Conservation (phyloP, 1,140 invertebrate genomes). For the Pseudomyrmex concolor region DNA sequence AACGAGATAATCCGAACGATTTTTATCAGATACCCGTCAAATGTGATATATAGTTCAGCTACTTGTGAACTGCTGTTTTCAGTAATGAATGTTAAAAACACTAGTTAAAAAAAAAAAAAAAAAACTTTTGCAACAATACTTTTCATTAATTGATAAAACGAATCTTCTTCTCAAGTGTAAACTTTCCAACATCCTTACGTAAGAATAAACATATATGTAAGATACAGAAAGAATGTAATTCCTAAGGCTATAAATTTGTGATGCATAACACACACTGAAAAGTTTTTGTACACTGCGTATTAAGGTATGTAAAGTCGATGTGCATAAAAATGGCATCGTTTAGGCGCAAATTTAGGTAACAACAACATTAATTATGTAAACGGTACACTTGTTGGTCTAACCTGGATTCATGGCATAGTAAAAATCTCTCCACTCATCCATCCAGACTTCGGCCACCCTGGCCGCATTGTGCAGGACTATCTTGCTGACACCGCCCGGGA, state of each 20-base stretch:
- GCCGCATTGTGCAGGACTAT: conserved; percentile 99
- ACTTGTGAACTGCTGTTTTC: background rate
- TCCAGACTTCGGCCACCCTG: conserved; percentile 98
- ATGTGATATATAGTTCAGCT: conserved; percentile 5
- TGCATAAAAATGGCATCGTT: conserved; percentile 40
- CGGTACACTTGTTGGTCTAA: conserved; percentile 86
- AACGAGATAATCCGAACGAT: conserved; percentile 10
- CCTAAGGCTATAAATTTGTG: background rate
- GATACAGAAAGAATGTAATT: background rate
- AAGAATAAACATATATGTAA: background rate
- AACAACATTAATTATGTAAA: conserved; percentile 60
- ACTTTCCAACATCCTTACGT: background rate
- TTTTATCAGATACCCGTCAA: conserved; percentile 72
- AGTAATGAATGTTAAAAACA: background rate
- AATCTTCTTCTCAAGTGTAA: background rate
- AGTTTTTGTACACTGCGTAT: background rate
- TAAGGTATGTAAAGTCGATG: background rate
- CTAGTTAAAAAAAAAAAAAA: background rate
- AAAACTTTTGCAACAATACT: background rate
- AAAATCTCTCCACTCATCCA: conserved; percentile 99
- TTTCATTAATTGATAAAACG: too few relatives aligned
- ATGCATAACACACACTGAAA: background rate
- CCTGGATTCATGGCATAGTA: conserved; percentile 99
- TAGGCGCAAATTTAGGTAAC: conserved; percentile 19
- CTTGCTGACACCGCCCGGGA: conserved; percentile 98